Evolutionary conservation across 2,113 vertebrate genomes (phyloP).

Genomic region (Egretta garzetta): DNA sequence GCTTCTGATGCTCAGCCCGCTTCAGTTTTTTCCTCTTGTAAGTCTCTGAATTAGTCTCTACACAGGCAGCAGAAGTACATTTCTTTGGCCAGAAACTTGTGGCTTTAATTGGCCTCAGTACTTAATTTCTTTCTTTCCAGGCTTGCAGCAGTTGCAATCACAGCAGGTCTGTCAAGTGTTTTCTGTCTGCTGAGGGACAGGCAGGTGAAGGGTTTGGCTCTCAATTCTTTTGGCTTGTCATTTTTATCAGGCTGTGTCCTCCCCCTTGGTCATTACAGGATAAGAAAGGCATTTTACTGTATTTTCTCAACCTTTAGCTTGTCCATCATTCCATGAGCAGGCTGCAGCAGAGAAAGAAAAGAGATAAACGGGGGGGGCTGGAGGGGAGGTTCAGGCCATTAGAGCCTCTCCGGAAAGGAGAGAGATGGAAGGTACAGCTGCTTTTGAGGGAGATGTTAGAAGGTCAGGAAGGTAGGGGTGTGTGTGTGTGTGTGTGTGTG

Average conservation of each 20-base stretch:
- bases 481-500: too few relatives aligned
- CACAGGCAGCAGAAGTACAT: background rate
- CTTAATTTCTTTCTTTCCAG: background rate
- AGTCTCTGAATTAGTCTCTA: background rate
- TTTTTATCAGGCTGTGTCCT: constrained; percentile 50
- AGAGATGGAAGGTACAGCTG: background rate
- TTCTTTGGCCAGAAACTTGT: background rate
- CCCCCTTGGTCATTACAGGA: constrained; percentile 43
- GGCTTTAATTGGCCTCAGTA: background rate
- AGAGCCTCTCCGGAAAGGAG: background rate
- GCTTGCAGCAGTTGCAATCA: background rate
- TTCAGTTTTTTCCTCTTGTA: background rate
- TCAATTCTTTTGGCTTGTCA: constrained; percentile 24
- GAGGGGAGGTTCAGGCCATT: background rate
- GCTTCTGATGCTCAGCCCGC: background rate
- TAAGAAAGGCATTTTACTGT: constrained; percentile 49
- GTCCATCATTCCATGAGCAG: background rate
- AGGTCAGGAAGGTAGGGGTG: background rate
- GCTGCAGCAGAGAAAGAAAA: background rate
- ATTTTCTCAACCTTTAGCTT: constrained; percentile 47
- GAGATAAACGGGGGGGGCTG: background rate
- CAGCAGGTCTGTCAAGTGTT: background rate
- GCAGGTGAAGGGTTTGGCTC: constrained; percentile 46
- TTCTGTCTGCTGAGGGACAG: background rate
- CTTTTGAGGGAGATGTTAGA: background rate